phyloP scores from a whole-genome alignment of 2,797 vertebrate species.

The Sebastes goodei region DNA sequence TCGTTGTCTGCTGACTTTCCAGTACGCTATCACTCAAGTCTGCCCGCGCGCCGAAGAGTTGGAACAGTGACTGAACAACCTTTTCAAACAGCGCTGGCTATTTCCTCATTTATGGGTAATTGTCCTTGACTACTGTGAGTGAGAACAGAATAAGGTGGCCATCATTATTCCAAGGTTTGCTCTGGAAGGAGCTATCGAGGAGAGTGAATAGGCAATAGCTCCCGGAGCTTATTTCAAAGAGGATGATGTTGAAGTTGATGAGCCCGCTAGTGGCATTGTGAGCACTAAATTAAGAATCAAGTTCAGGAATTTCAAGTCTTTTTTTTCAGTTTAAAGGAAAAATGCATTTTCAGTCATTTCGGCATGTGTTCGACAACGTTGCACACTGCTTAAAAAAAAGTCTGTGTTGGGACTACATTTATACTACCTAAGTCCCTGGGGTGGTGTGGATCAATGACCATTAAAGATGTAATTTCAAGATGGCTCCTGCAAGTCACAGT shows the following conservation, averaged over 20 bases:
- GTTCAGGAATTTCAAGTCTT: conserved; percentile 30
- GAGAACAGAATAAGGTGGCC: conserved; percentile 46
- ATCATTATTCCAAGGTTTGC: conserved; percentile 51
- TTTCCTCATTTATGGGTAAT: conserved; percentile 58
- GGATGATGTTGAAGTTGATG: conserved; percentile 11
- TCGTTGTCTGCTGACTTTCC: conserved; percentile 39
- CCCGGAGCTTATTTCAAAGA: conserved; percentile 27
- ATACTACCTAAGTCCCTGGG: conserved; percentile 51
- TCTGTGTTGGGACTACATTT: conserved; percentile 62
- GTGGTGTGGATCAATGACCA: conserved; percentile 77
- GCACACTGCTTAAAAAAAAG: conserved; percentile 46
- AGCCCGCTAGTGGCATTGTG: conserved; percentile 10
- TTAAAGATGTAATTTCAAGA: conserved; percentile 83
- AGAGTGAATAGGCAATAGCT: conserved; percentile 33
- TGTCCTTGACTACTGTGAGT: conserved; percentile 55
- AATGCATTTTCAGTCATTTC: conserved; percentile 42
- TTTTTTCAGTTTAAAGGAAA: conserved; percentile 48
- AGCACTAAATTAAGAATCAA: conserved; percentile 19
- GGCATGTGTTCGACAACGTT: conserved; percentile 34
- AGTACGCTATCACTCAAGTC: conserved; percentile 34
- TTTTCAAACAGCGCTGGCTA: conserved; percentile 41
- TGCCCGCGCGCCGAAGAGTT: conserved; percentile 10
- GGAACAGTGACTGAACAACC: conserved; percentile 39
- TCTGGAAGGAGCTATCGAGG: conserved; percentile 29
- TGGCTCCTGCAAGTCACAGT: conserved; percentile 72